A percentile compares a stretch with the other conserved stretches of the same genome.
Conservation (phyloP, 2,113 vertebrate species). For the human (Homo sapiens) region DNA sequence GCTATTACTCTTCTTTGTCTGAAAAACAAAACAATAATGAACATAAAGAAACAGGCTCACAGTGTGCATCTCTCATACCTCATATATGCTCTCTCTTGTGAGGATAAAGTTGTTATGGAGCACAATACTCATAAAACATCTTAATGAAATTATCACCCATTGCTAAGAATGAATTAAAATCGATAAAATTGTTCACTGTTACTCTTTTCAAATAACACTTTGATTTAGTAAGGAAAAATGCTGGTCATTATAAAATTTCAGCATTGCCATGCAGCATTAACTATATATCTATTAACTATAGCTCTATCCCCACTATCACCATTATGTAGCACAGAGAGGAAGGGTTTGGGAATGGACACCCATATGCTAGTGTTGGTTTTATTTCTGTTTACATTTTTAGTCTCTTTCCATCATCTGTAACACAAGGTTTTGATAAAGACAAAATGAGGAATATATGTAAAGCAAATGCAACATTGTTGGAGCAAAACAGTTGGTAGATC, state of each 20-base stretch:
- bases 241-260: constrained; percentile 33
- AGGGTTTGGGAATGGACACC: background rate
- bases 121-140: background rate
- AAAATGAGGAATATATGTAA: background rate
- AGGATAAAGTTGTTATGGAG: background rate
- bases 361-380: background rate
- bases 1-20: background rate
- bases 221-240: constrained; percentile 12
- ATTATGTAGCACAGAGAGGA: background rate
- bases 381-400: background rate
- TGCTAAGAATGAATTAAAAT: constrained; percentile 6
- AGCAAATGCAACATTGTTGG: background rate
- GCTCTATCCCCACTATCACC: background rate
- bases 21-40: background rate
- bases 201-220: constrained; percentile 8
- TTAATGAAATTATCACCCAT: background rate
- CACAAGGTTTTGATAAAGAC: constrained; percentile 1
- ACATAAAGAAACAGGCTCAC: background rate
- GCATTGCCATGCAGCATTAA: background rate
- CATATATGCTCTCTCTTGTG: background rate
- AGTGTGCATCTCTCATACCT: background rate
- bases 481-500: background rate
- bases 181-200: constrained; percentile 4
- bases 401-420: constrained; percentile 1
- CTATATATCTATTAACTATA: background rate